Evolutionary conservation across 2,888 invertebrate species (phyloP), one percentile per base, ranked within the genome.

Genomic region (Labia minor): DNA sequence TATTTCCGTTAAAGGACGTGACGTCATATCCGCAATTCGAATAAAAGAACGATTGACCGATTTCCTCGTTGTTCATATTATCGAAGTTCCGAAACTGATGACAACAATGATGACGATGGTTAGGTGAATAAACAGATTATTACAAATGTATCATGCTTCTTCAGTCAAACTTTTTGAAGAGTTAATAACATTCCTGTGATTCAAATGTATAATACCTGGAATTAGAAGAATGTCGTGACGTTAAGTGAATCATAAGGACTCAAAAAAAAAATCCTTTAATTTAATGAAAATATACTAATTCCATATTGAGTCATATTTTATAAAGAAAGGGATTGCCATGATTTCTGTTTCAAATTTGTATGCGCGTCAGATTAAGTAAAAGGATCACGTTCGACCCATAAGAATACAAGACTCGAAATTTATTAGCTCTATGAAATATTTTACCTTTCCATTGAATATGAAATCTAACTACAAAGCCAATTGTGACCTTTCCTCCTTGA

Each of bases 21-120:
- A 49, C 49, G 49, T 49, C 49, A 49, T 49, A 49, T 49, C 49
- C 49, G 49, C 49, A 49, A 49, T 49, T 49, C 49, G 49, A n/a
- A 49, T 49, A 49, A 49, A 49, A 49, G 2, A 11, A 16, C 14
- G 14, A 49, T 49, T 49, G 49, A 49, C 49, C 49, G 49, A 49
- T 49, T 49, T 49, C 49, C 49, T 49, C 49, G 16, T 14, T 10
- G 49, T 49, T 49, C 49, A 26, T 26, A 26, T 26, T 26, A 26
- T 26, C 26, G 26, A 6, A 26, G 3, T 6, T 26, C 26, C 26
- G 26, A 26, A 26, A 26, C 26, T 26, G 26, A 26, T 26, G 26
- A 26, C 26, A 26, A 26, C 8, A 3, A 26, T 8, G 26, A 26
- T 26, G 26, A 26, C 8, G 26, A 26, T 26, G 3, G 4, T 26